Conservation (phyloP, 2,113 vertebrate genomes). For the Pseudolaguvia tuberculata region DNA sequence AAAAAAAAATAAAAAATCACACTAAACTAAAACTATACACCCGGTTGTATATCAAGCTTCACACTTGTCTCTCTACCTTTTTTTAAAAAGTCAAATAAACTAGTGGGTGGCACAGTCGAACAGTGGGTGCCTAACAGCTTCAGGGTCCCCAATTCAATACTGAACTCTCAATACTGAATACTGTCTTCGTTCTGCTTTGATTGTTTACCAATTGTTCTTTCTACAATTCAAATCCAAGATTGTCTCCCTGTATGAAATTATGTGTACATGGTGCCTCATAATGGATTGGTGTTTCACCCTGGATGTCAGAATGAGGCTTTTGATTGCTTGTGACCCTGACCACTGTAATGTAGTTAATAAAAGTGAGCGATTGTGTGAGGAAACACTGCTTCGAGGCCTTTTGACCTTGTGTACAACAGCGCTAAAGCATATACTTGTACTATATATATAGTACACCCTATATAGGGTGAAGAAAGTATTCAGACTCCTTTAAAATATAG, state of each 20-base stretch:
- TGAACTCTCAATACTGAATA: background rate
- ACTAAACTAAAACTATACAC: background rate
- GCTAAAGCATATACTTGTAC: background rate
- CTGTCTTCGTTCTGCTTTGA: background rate
- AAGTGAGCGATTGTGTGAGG: background rate
- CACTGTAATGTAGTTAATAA: background rate
- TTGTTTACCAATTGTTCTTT: background rate
- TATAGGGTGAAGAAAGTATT: too few relatives aligned
- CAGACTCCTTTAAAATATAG: too few relatives aligned
- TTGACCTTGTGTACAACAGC: background rate
- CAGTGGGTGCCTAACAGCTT: background rate
- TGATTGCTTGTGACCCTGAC: background rate
- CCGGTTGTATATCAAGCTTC: background rate
- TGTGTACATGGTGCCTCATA: background rate
- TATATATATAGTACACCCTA: background rate
- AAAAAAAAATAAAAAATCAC: background rate
- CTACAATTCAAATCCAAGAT: background rate
- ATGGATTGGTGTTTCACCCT: background rate
- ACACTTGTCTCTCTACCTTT: background rate
- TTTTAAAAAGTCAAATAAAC: background rate
- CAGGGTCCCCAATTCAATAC: background rate
- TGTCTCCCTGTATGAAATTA: background rate
- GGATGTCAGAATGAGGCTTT: background rate
- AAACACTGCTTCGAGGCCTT: background rate
- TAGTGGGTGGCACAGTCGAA: background rate